A percentile compares a stretch with the other conserved stretches of the same genome.
Conservation (phyloP, 2,113 vertebrate genomes). For the Takifugu bimaculatus region DNA sequence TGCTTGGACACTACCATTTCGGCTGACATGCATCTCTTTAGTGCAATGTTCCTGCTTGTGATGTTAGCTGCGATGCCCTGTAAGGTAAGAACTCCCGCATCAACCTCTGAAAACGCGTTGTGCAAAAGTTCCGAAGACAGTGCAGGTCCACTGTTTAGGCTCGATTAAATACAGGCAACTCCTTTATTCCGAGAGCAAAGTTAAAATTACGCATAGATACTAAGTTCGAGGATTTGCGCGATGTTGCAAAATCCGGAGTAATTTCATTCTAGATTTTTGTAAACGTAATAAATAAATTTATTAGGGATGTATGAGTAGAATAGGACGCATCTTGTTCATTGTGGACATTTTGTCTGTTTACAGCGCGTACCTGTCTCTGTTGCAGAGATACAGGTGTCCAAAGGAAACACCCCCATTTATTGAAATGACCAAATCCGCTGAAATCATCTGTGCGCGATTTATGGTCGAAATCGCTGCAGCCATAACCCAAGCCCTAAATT, state of each 20-base stretch:
- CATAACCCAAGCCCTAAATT: background rate
- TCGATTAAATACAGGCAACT: background rate
- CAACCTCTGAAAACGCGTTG: slow-evolving; percentile 25
- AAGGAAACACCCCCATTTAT: too few relatives aligned
- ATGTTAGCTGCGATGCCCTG: slow-evolving; percentile 73
- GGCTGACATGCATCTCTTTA: slow-evolving; percentile 78
- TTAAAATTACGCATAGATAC: background rate
- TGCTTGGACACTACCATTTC: slow-evolving; percentile 66
- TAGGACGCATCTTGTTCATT: too few relatives aligned
- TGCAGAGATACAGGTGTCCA: too few relatives aligned
- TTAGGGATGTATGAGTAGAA: too few relatives aligned
- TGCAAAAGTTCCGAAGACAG: slow-evolving; percentile 52
- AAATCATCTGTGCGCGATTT: slow-evolving; percentile 8
- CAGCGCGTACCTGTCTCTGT: too few relatives aligned
- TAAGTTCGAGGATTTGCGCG: too few relatives aligned
- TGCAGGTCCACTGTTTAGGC: background rate
- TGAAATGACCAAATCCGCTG: too few relatives aligned
- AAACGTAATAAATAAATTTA: too few relatives aligned
- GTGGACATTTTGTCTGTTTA: too few relatives aligned
- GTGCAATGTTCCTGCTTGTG: slow-evolving; percentile 79
- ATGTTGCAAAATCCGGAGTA: too few relatives aligned
- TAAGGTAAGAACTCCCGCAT: slow-evolving; percentile 66
- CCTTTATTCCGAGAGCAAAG: background rate
- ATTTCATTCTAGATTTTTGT: too few relatives aligned
- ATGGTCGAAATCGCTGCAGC: background rate